These are phyloP conservation scores for Thymelicus sylvestris DNA, from an alignment of 2,888 invertebrate genomes.

Conservation along the genomic window DNA sequence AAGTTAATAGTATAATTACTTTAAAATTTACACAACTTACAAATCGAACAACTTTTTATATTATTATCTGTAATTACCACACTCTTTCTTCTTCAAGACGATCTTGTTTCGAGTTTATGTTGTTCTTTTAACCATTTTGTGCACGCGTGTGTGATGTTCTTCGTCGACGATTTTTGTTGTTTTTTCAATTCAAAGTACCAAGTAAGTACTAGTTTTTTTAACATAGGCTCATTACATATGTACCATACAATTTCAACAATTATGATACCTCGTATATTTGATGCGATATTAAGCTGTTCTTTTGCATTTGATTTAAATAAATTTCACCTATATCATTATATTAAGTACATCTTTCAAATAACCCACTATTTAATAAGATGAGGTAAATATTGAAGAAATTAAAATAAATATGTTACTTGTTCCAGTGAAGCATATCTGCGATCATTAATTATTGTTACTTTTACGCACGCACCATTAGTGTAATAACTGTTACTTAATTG, in stretches of 20 bases:
- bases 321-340: not conserved
- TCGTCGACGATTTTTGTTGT: slow-evolving; percentile 39
- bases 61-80: not conserved
- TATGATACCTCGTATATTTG: too few relatives aligned
- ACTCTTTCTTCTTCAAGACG: not conserved
- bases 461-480: not conserved
- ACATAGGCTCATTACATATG: too few relatives aligned
- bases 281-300: too few relatives aligned
- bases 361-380: too few relatives aligned
- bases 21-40: too few relatives aligned
- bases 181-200: slow-evolving; percentile 36
- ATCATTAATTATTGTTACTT: not conserved
- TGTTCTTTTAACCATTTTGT: slow-evolving; percentile 14
- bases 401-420: too few relatives aligned
- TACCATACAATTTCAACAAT: too few relatives aligned
- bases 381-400: too few relatives aligned
- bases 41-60: not conserved
- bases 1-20: too few relatives aligned
- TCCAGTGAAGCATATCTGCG: not conserved
- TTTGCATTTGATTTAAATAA: too few relatives aligned
- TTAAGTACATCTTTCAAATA: not conserved
- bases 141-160: slow-evolving; percentile 40
- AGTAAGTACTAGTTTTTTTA: slow-evolving; percentile 36
- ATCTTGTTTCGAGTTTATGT: slow-evolving; percentile 12
- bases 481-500: not conserved